A percentile compares a stretch with the other conserved stretches of the same genome.
Evolutionary conservation across 2,113 vertebrate genomes (phyloP).

Genomic region (Crotalus tigris): DNA sequence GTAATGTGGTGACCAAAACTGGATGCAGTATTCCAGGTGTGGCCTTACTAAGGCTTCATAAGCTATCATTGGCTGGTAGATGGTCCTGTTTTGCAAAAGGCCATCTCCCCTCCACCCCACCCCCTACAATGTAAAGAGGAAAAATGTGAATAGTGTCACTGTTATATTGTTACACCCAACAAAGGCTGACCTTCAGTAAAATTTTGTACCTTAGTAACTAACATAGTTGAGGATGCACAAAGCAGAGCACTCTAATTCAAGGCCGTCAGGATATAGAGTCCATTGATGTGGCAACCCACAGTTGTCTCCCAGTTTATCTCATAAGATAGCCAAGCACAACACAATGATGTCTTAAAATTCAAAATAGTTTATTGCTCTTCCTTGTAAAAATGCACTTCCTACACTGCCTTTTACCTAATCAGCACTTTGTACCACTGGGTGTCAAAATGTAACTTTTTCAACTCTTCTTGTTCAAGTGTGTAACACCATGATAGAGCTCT

Average conservation of each 20-base stretch:
- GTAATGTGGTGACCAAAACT: too few relatives aligned
- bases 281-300: background rate
- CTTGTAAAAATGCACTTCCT: conserved; percentile 69
- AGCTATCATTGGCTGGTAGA: too few relatives aligned
- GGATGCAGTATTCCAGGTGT: too few relatives aligned
- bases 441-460: conserved; percentile 44
- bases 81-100: background rate
- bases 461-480: conserved; percentile 59
- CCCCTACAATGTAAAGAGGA: background rate
- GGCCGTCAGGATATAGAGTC: background rate
- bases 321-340: conserved; percentile 32
- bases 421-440: conserved; percentile 54
- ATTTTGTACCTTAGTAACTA: background rate
- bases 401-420: conserved; percentile 56
- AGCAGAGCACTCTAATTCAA: background rate
- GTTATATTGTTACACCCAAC: background rate
- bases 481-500: conserved; percentile 35
- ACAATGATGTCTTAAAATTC: conserved; percentile 54
- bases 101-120: background rate
- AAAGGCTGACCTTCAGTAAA: background rate
- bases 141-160: background rate
- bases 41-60: too few relatives aligned
- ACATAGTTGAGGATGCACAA: background rate
- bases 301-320: background rate
- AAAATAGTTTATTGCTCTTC: conserved; percentile 70